Evolutionary conservation across 53 echinoderm and acorn worm genomes (phyloP), one percentile per base, ranked within the genome.

Genomic region (Hippasteria phrygiana): DNA sequence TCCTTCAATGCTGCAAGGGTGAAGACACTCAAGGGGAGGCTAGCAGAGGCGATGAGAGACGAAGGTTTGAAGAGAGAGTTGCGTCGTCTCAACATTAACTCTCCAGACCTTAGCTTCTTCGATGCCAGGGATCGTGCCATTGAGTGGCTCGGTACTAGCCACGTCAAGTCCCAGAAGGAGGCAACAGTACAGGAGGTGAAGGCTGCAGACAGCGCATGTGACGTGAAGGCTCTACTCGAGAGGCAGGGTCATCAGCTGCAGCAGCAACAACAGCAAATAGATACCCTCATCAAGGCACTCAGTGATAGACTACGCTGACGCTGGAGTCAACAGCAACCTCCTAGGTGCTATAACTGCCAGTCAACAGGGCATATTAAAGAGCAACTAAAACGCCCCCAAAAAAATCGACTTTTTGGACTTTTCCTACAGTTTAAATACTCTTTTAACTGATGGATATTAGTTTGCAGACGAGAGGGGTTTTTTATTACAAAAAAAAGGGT

Each of bases 331-430:
- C 71, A 70, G 40, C 20, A 41, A 16, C 77, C 77, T 43, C 20
- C 83, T n/a, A 59, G 83, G 13, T 90, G 90, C 83, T 90, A 83
- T 28, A 73, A 62, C 18, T 94, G 92, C 75, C 78, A 83, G 40
- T 39, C 89, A 26, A 33, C 59, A 78, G 94, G 92, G 3, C 91
- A 94, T n/a, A n/a, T n/a, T n/a, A n/a, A n/a, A n/a, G n/a, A n/a
- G n/a, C n/a, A n/a, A n/a, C n/a, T n/a, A n/a, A n/a, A n/a, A n/a
- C n/a, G n/a, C n/a, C n/a, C n/a, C n/a, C n/a, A n/a, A n/a, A n/a
- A n/a, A n/a, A n/a, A n/a, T n/a, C n/a, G n/a, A n/a, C n/a, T n/a
- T n/a, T n/a, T n/a, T n/a, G n/a, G n/a, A n/a, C n/a, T n/a, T n/a
- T n/a, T n/a, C n/a, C n/a, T n/a, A n/a, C n/a, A n/a, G n/a, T n/a